These are phyloP conservation scores for Nymphalis io DNA, from an alignment of 1,140 invertebrate species.

Conservation along the genomic window DNA sequence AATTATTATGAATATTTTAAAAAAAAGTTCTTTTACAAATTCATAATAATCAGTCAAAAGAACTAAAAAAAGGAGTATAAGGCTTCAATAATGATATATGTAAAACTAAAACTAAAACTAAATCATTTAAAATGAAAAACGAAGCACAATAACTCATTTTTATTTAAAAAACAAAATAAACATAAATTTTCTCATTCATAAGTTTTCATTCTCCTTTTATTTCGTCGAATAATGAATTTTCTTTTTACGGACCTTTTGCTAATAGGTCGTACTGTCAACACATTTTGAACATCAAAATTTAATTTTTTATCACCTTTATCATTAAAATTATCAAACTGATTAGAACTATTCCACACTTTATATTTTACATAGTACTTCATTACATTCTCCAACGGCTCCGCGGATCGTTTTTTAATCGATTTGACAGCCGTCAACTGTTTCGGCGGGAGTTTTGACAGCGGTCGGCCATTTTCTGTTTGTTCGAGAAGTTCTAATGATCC, in stretches of 20 bases:
- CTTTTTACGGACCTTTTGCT: neutral
- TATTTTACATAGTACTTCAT: slow-evolving; percentile 62
- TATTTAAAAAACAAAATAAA: neutral
- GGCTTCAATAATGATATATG: too few relatives aligned
- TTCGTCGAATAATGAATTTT: neutral
- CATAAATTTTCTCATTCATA: neutral
- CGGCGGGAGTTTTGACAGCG: slow-evolving; percentile 22
- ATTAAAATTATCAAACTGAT: slow-evolving; percentile 27
- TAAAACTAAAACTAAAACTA: too few relatives aligned
- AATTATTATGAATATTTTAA: too few relatives aligned
- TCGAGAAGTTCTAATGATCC: slow-evolving; percentile 40
- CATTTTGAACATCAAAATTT: slow-evolving; percentile 47
- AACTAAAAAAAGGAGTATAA: too few relatives aligned
- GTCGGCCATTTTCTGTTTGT: slow-evolving; percentile 37
- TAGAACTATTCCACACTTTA: slow-evolving; percentile 51
- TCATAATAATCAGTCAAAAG: too few relatives aligned
- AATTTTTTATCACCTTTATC: slow-evolving; percentile 14
- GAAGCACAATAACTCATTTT: neutral
- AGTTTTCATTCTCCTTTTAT: neutral
- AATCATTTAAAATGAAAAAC: too few relatives aligned
- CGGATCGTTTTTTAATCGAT: slow-evolving; percentile 44
- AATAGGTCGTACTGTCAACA: slow-evolving; percentile 32
- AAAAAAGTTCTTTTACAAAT: too few relatives aligned
- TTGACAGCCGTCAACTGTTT: slow-evolving; percentile 29
- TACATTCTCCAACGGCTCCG: slow-evolving; percentile 48